Percentiles rank a stretch among this genome's conserved stretches.
Conservation (phyloP, 2,797 vertebrate genomes). For the Sebastes aleutianus region DNA sequence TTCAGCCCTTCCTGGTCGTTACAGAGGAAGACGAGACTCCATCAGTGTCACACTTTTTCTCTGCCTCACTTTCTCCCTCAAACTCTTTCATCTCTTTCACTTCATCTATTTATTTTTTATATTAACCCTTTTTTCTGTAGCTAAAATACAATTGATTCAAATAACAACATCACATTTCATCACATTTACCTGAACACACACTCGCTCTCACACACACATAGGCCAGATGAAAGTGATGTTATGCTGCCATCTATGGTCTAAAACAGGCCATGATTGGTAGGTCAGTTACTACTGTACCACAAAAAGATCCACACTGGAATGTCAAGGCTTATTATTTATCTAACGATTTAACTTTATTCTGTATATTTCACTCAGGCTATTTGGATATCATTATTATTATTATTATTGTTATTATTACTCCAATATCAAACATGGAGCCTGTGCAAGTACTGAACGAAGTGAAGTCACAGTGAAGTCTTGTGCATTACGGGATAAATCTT, state of each 20-base stretch:
- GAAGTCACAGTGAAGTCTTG: too few species aligned
- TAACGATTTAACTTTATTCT: too few species aligned
- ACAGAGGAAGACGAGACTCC: slow-evolving; percentile 34
- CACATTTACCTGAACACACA: not conserved
- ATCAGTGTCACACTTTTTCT: slow-evolving; percentile 20
- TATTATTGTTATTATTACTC: too few species aligned
- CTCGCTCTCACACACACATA: not conserved
- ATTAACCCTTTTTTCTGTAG: not conserved
- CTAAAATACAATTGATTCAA: not conserved
- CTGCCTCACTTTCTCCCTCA: not conserved
- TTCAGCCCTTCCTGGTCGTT: slow-evolving; percentile 58
- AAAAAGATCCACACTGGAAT: too few species aligned
- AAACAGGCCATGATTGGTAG: not conserved
- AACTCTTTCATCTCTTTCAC: not conserved
- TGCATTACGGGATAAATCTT: too few species aligned
- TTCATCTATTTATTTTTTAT: not conserved
- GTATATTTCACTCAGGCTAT: too few species aligned
- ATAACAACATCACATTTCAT: not conserved
- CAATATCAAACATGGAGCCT: too few species aligned
- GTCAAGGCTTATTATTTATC: too few species aligned
- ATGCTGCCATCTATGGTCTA: not conserved
- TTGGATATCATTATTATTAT: too few species aligned
- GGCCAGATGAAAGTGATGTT: not conserved
- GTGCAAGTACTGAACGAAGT: too few species aligned
- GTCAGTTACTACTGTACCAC: not conserved